These are phyloP conservation scores for Champsocephalus gunnari DNA, from an alignment of 2,797 vertebrate species.

Conservation along the genomic window DNA sequence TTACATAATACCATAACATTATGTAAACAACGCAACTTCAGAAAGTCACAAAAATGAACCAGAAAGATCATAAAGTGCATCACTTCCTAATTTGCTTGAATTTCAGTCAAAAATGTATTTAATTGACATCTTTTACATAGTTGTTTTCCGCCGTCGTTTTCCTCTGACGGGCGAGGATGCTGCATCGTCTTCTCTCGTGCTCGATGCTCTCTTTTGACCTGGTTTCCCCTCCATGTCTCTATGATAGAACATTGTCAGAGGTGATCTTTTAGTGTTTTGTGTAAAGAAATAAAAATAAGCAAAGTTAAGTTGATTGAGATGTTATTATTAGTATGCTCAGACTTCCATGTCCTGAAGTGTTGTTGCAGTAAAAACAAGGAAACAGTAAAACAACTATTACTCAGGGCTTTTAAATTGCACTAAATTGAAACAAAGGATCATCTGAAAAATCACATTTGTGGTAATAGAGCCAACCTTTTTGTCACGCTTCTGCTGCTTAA, in stretches of 20 bases:
- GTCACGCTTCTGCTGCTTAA: neutral
- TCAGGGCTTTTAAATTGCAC: neutral
- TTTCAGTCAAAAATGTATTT: neutral
- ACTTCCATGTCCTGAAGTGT: neutral
- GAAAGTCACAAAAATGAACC: neutral
- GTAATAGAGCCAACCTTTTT: neutral
- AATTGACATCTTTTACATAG: neutral
- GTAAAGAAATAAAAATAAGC: neutral
- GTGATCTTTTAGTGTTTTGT: slow-evolving; percentile 22
- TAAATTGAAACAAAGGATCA: neutral
- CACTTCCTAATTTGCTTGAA: neutral
- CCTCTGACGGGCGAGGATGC: slow-evolving; percentile 14
- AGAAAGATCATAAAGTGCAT: slow-evolving; percentile 8
- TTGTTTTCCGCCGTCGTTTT: slow-evolving; percentile 64
- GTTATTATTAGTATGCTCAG: neutral
- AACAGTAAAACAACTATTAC: neutral
- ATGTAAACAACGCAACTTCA: slow-evolving; percentile 4
- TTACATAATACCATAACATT: slow-evolving; percentile 28
- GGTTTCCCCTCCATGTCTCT: slow-evolving; percentile 48
- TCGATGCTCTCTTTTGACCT: slow-evolving; percentile 38
- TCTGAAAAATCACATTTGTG: neutral
- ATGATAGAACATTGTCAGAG: slow-evolving; percentile 52
- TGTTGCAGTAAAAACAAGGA: neutral
- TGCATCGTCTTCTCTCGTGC: slow-evolving; percentile 21
- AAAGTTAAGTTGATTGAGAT: neutral